Conservation (phyloP, 2,888 invertebrate genomes). For the Ctena decussata region DNA sequence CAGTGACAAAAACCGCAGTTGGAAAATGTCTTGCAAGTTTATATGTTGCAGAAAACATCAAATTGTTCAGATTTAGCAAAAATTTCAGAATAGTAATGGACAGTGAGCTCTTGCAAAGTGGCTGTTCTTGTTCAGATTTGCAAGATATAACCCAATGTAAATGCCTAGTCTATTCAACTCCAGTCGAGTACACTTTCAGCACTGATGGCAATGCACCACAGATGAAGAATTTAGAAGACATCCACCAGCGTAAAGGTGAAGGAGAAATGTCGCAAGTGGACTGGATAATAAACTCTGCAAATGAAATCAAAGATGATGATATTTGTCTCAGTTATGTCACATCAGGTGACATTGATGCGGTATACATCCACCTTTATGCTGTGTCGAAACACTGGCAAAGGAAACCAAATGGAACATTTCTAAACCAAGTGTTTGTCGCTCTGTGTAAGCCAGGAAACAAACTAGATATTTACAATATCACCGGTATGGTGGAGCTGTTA, state of each 20-base stretch:
- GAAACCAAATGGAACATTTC: conserved; percentile 2
- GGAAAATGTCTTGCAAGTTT: conserved; percentile 35
- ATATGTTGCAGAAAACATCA: conserved; percentile 31
- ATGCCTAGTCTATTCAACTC: conserved; percentile 10
- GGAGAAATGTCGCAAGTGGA: not conserved
- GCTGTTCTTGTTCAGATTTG: not conserved
- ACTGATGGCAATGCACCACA: not conserved
- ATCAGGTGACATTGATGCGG: conserved; percentile 42
- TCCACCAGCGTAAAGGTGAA: conserved; percentile 21
- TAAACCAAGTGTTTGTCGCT: conserved; percentile 16
- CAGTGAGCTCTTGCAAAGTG: not conserved
- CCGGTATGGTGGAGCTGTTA: not conserved
- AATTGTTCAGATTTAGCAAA: not conserved
- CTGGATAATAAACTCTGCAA: not conserved
- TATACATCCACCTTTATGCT: conserved; percentile 22
- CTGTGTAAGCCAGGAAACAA: conserved; percentile 20
- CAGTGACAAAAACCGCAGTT: conserved; percentile 12
- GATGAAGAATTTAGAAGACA: not conserved
- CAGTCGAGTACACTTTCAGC: not conserved
- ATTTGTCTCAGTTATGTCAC: conserved; percentile 11
- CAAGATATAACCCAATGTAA: no score
- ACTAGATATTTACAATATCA: conserved; percentile 31
- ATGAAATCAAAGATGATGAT: not conserved
- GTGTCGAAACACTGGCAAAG: conserved; percentile 2
- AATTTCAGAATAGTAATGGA: not conserved